Evolutionary conservation across 2,113 vertebrate genomes (phyloP).

Genomic region (Takifugu flavidus): DNA sequence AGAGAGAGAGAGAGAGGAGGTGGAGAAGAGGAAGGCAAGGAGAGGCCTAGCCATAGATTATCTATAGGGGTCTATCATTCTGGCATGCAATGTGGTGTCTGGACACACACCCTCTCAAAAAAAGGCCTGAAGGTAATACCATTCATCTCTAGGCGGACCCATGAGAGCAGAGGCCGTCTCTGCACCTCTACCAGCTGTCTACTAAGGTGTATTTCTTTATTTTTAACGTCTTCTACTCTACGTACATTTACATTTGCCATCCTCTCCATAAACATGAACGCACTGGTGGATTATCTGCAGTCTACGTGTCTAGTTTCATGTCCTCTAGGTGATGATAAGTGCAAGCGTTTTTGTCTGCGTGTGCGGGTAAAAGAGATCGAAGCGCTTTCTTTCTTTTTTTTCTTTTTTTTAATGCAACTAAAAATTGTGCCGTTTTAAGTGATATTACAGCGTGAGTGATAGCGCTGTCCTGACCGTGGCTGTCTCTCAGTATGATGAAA

Average conservation of each 20-base stretch:
- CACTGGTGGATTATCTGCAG: conserved; percentile 64
- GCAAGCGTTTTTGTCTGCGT: conserved; percentile 42
- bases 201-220: conserved; percentile 65
- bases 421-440: conserved; percentile 35
- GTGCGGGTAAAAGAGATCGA: conserved; percentile 33
- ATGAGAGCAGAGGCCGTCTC: conserved; percentile 62
- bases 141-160: conserved; percentile 62
- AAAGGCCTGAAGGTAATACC: conserved; percentile 68
- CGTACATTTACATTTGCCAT: conserved; percentile 59
- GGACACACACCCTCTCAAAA: conserved; percentile 77
- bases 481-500: conserved; percentile 44
- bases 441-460: conserved; percentile 24
- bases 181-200: conserved; percentile 66
- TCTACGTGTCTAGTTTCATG: conserved; percentile 40
- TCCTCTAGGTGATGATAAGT: conserved; percentile 34
- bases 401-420: conserved; percentile 5
- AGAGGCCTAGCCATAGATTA: conserved; percentile 68
- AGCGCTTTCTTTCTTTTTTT: conserved; percentile 12
- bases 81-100: conserved; percentile 97
- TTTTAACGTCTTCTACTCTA: conserved; percentile 48
- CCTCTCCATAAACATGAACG: conserved; percentile 63
- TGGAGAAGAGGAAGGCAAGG: conserved; percentile 60
- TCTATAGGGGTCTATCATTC: conserved; percentile 79
- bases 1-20: conserved; percentile 41
- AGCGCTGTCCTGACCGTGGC: conserved; percentile 37